Evolutionary conservation across 1,140 invertebrate genomes (phyloP), one percentile per base, ranked within the genome.

Genomic region (Bombyx mandarina): DNA sequence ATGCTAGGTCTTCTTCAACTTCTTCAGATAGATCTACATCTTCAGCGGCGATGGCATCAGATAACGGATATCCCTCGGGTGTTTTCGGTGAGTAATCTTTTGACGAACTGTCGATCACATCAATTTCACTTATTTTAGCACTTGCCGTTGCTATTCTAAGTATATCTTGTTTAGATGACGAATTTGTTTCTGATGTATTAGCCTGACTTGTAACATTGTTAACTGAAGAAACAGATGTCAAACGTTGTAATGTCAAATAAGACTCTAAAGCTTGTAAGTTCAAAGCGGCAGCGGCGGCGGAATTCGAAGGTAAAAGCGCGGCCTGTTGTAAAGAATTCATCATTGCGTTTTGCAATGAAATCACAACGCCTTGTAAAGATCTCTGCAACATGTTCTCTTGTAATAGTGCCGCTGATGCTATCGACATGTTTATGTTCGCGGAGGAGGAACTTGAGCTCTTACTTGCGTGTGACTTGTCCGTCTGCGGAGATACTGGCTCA

Each of bases 231-330:
- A 88, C 88, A 45, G 84, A 86, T 1, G 90, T 91, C 26, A 95
- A 86, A 59, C 94, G 89, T 82, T 95, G 94, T 45, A 95, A 84
- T 9, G 94, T 93, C 73, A 95, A 88, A 84, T 95, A 95, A 42
- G 94, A 95, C 85, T 96, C 94, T 45, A 96, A 77, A 3, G 94
- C 94, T 84, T 95, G 94, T 6, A 95, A 88, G 80, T 95, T 95
- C 5, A 95, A 83, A 0, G 94, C 94, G 6, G 93, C 93, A 1
- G 93, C 93, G 2, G 93, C 93, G 1, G 94, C 92, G 1, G 93
- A 94, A 62, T 94, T 93, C 0, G 93, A 92, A 0, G 94, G 93
- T 56, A 95, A 75, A 6, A 95, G 79, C 0, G 93, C 93, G 0
- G 93, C 93, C 70, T 93, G 93, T 67, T 94, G 93, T 55, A 93